Evolutionary conservation across 1,140 invertebrate species (phyloP).

Genomic region (Bombus waltoni): DNA sequence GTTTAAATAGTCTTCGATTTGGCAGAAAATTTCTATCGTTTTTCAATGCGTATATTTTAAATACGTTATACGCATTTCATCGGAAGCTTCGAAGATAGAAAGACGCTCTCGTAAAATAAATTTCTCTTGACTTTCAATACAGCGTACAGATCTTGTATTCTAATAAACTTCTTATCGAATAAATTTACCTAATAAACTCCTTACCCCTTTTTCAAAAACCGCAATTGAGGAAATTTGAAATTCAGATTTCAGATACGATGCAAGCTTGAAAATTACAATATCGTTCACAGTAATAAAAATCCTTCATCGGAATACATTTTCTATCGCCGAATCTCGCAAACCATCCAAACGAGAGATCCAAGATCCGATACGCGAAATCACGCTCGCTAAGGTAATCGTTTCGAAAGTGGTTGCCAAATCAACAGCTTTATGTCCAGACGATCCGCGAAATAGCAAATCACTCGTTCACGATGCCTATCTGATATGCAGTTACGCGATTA

Average conservation of each 20-base stretch:
- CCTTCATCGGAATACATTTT: too few relatives aligned
- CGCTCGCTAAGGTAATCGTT: background rate
- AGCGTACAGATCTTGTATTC: too few relatives aligned
- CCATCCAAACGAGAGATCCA: background rate
- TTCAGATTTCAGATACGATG: too few relatives aligned
- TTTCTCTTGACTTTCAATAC: background rate
- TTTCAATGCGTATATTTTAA: too few relatives aligned
- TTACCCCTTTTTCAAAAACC: too few relatives aligned
- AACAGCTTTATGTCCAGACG: background rate
- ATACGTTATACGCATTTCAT: too few relatives aligned
- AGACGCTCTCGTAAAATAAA: background rate
- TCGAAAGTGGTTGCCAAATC: too few relatives aligned
- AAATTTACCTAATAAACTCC: too few relatives aligned
- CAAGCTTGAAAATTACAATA: background rate
- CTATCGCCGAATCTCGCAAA: background rate
- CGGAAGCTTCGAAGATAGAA: background rate
- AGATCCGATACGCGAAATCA: background rate
- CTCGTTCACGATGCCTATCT: background rate
- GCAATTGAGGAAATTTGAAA: too few relatives aligned
- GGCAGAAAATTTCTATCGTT: too few relatives aligned
- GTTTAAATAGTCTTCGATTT: too few relatives aligned
- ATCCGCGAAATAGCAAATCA: background rate
- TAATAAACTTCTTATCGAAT: too few relatives aligned
- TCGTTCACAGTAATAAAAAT: background rate
- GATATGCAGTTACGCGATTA: background rate